Evolutionary conservation across 2,113 vertebrate genomes (phyloP).

Genomic region (Hippocampus abdominalis): DNA sequence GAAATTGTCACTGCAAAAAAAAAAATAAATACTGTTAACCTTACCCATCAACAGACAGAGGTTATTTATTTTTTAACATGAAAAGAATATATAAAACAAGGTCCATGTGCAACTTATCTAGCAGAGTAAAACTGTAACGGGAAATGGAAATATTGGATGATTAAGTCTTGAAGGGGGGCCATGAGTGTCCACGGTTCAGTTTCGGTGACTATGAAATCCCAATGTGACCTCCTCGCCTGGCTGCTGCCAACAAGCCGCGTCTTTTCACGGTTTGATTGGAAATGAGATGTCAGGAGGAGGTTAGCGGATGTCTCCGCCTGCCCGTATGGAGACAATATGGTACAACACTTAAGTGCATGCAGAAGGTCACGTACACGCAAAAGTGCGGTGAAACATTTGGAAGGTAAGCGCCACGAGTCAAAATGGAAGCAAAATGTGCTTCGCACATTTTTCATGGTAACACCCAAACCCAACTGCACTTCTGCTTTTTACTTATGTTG

Average conservation of each 20-base stretch:
- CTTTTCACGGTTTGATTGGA: not conserved
- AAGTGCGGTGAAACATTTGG: not conserved
- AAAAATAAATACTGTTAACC: too few species aligned
- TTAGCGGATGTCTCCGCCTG: not conserved
- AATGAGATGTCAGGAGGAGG: not conserved
- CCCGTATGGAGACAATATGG: not conserved
- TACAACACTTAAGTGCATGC: not conserved
- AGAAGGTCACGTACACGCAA: not conserved
- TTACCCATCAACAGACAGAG: slow-evolving; percentile 8
- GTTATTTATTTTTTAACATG: too few species aligned
- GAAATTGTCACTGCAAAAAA: slow-evolving; percentile 2
- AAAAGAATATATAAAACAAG: not conserved
- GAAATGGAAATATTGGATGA: not conserved
- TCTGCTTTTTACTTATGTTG: too few species aligned
- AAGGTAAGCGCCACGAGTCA: not conserved
- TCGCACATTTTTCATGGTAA: not conserved
- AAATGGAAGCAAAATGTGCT: not conserved
- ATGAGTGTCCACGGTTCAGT: not conserved
- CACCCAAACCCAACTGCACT: too few species aligned
- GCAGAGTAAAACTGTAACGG: not conserved
- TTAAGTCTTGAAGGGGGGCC: not conserved
- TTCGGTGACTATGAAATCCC: not conserved
- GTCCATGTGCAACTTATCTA: not conserved
- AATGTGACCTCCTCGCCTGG: not conserved
- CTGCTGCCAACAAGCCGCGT: not conserved